phyloP scores from a whole-genome alignment of 2,113 vertebrate species.

The Ginglymostoma cirratum region DNA sequence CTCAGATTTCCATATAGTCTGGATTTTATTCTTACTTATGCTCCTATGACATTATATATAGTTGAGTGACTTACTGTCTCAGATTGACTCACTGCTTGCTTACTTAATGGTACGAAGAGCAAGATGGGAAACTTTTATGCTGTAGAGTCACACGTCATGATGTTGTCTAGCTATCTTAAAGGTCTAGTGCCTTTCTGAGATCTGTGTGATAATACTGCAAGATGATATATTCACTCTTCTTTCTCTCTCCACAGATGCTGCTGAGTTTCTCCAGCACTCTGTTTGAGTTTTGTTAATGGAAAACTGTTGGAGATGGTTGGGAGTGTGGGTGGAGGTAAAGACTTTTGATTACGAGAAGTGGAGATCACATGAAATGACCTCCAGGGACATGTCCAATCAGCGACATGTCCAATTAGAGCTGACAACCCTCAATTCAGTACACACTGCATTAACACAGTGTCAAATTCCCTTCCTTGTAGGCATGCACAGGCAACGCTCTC shows the following conservation, averaged over 20 bases:
- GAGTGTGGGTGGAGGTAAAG: not conserved
- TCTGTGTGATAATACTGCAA: too few relatives aligned
- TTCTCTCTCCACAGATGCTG: not conserved
- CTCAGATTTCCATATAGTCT: too few relatives aligned
- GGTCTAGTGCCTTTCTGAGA: too few relatives aligned
- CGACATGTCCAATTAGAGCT: not conserved
- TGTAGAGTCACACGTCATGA: too few relatives aligned
- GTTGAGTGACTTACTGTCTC: too few relatives aligned
- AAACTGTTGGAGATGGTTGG: not conserved
- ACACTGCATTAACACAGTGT: slow-evolving; percentile 44
- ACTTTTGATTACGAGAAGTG: not conserved
- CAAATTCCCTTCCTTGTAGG: slow-evolving; percentile 13
- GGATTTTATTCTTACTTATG: too few relatives aligned
- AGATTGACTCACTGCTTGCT: too few relatives aligned
- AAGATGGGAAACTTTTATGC: too few relatives aligned
- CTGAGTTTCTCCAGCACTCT: not conserved
- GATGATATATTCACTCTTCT: too few relatives aligned
- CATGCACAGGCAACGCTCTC: slow-evolving; percentile 46
- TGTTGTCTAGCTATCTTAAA: too few relatives aligned
- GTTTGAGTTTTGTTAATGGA: not conserved
- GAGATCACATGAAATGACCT: not conserved
- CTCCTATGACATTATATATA: too few relatives aligned
- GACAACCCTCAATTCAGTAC: not conserved
- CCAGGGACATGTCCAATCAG: not conserved
- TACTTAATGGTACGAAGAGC: too few relatives aligned